phyloP scores from a whole-genome alignment of 2,888 invertebrate genomes.

The Cephus runcator region DNA sequence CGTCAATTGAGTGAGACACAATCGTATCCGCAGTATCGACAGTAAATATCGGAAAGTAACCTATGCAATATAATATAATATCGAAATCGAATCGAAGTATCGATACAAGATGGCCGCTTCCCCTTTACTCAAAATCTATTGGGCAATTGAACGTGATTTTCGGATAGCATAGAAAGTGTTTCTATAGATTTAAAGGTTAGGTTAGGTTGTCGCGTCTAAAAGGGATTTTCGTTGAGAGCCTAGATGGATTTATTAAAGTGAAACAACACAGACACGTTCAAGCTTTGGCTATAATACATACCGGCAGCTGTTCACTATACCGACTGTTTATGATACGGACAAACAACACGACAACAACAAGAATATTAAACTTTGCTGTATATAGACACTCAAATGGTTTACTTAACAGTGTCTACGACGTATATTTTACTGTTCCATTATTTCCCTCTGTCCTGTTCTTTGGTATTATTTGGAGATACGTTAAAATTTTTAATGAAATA shows the following conservation, averaged over 20 bases:
- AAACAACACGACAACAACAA: neutral
- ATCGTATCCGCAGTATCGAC: no score
- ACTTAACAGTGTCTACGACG: neutral
- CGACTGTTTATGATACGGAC: neutral
- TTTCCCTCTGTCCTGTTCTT: neutral
- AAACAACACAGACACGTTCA: neutral
- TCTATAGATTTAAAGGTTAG: neutral
- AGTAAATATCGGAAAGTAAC: no score
- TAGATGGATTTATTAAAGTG: neutral
- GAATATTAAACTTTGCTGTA: neutral
- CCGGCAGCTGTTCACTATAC: neutral
- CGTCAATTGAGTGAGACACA: no score
- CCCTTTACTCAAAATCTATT: no score
- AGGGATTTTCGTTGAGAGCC: neutral
- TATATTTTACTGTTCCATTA: neutral
- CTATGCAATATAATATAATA: no score
- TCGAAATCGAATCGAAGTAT: no score
- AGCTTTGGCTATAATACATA: neutral
- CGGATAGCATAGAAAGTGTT: neutral
- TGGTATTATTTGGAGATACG: neutral
- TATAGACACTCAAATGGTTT: neutral
- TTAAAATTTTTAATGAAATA: neutral
- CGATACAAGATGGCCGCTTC: no score
- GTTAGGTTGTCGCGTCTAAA: neutral
- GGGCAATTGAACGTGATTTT: neutral